A percentile compares a stretch with the other conserved stretches of the same genome.
Conservation (phyloP, 2,113 vertebrate genomes). For the Isichthys henryi region DNA sequence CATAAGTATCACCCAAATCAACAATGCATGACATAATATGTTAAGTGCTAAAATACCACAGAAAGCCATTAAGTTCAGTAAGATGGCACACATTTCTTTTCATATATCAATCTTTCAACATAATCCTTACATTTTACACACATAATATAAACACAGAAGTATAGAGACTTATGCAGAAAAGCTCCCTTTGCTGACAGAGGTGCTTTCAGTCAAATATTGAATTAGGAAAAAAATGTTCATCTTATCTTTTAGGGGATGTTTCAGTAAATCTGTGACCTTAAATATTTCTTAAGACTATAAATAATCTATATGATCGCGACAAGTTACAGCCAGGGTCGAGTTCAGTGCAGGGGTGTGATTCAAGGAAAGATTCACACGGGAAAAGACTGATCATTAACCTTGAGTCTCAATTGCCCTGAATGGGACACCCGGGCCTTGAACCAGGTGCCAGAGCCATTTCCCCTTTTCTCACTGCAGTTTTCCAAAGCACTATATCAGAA, state of each 20-base stretch:
- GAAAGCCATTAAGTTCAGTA: not conserved
- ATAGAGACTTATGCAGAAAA: not conserved
- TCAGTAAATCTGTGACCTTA: not conserved
- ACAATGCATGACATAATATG: not conserved
- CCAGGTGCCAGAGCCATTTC: not conserved
- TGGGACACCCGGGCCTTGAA: constrained; percentile 7
- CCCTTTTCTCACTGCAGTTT: constrained; percentile 5
- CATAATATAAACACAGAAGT: not conserved
- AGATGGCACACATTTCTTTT: not conserved
- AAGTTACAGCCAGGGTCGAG: constrained; percentile 20
- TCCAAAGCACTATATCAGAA: constrained; percentile 10
- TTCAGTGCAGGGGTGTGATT: not conserved
- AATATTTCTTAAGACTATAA: not conserved
- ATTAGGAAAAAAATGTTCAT: not conserved
- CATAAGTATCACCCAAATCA: not conserved
- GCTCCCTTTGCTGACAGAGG: not conserved
- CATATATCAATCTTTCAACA: not conserved
- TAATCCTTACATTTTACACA: not conserved
- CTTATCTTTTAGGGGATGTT: not conserved
- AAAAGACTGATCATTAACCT: constrained; percentile 13
- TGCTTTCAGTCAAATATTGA: not conserved
- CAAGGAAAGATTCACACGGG: not conserved
- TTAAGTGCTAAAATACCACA: not conserved
- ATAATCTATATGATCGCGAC: not conserved
- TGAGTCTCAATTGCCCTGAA: not conserved